These are phyloP conservation scores for Percopsis transmontana DNA, from an alignment of 2,113 vertebrate species.

Conservation along the genomic window DNA sequence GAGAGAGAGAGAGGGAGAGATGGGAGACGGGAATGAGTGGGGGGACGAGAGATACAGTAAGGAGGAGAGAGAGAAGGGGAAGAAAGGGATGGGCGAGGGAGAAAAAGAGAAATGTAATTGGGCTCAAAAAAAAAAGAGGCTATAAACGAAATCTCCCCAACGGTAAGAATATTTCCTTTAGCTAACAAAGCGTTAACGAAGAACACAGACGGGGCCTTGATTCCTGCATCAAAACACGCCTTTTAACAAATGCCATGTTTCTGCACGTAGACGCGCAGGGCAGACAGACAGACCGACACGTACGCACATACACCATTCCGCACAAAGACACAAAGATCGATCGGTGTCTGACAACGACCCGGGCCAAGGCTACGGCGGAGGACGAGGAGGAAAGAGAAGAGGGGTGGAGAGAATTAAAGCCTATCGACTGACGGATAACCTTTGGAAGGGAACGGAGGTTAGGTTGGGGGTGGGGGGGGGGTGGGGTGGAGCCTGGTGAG, in stretches of 20 bases:
- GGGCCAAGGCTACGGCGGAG: slow-evolving; percentile 40
- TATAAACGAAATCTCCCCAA: too few relatives aligned
- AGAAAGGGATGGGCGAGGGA: not conserved
- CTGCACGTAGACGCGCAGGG: not conserved
- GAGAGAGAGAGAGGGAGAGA: not conserved
- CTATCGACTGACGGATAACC: slow-evolving; percentile 72
- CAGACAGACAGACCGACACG: not conserved
- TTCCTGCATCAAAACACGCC: too few relatives aligned
- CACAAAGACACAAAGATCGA: slow-evolving; percentile 40
- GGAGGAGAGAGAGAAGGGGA: not conserved
- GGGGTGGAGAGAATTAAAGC: slow-evolving; percentile 49
- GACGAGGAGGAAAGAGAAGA: slow-evolving; percentile 28
- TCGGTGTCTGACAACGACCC: slow-evolving; percentile 44
- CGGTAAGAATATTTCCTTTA: too few relatives aligned
- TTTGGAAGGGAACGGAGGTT: slow-evolving; percentile 50
- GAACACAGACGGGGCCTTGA: too few relatives aligned
- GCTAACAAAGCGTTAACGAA: too few relatives aligned
- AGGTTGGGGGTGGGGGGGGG: slow-evolving; percentile 44
- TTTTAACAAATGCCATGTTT: not conserved
- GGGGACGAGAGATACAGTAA: not conserved
- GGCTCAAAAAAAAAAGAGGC: too few relatives aligned
- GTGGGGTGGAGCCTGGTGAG: slow-evolving; percentile 25
- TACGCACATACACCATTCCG: slow-evolving; percentile 7
- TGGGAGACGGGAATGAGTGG: not conserved
- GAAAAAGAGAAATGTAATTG: too few relatives aligned